phyloP scores from a whole-genome alignment of 2,888 invertebrate species.

The Caenorhabditis drosophilae region DNA sequence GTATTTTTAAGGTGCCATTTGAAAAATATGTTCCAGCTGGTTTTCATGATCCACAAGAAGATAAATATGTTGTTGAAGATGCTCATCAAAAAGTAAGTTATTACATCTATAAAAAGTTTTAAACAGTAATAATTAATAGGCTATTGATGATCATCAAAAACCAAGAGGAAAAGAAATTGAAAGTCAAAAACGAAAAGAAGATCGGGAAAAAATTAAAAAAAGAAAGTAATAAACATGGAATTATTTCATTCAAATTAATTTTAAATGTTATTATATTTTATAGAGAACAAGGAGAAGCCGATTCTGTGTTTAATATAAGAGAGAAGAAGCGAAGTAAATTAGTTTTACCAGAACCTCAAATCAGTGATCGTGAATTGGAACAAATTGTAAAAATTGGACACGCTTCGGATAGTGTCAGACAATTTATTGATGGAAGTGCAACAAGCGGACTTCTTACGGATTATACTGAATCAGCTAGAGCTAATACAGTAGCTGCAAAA shows the following conservation, averaged over 20 bases:
- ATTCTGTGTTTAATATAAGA: constrained; percentile 71
- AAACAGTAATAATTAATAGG: no score
- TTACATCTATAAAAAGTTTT: no score
- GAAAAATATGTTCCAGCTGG: constrained; percentile 77
- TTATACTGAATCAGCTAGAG: constrained; percentile 81
- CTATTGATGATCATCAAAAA: constrained; percentile 55
- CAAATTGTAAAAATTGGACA: constrained; percentile 77
- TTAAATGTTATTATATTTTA: no score
- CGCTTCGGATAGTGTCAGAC: constrained; percentile 74
- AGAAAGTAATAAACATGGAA: no score
- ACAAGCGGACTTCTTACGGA: constrained; percentile 81
- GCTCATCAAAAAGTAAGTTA: constrained; percentile 46
- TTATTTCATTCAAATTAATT: no score
- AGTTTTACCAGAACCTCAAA: constrained; percentile 93
- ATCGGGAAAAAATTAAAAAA: constrained; percentile 91
- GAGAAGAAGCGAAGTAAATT: constrained; percentile 76
- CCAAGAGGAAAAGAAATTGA: constrained; percentile 57
- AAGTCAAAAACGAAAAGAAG: constrained; percentile 86
- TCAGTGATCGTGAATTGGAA: constrained; percentile 81
- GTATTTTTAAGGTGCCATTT: no score
- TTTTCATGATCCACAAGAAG: constrained; percentile 91
- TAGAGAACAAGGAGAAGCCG: constrained; percentile 79
- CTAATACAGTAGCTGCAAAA: constrained; percentile 78
- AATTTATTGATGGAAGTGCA: constrained; percentile 79
- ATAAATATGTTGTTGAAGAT: constrained; percentile 73